Evolutionary conservation across 1,140 invertebrate species (phyloP).

Genomic region (Drosophila azteca): DNA sequence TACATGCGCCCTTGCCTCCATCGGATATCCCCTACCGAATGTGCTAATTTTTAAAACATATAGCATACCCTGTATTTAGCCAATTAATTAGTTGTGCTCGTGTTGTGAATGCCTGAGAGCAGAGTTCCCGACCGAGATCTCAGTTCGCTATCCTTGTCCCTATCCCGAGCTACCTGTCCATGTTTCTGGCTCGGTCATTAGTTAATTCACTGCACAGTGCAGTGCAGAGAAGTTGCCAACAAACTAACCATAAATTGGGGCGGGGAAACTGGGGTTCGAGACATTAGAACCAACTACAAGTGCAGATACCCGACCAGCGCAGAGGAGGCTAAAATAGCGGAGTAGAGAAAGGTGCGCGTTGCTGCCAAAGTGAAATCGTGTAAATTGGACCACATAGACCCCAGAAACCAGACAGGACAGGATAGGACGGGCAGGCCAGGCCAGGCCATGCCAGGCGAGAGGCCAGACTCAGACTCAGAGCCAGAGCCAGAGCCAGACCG

Average conservation of each 20-base stretch:
- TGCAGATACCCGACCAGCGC: not conserved
- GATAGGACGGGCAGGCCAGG: conserved; percentile 19
- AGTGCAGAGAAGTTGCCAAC: conserved; percentile 51
- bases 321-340: not conserved
- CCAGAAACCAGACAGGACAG: conserved; percentile 39
- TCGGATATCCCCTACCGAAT: conserved; percentile 17
- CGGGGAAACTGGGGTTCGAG: conserved; percentile 18
- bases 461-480: conserved; percentile 18
- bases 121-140: conserved; percentile 26
- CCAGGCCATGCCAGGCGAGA: conserved; percentile 24
- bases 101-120: conserved; percentile 44
- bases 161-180: not conserved
- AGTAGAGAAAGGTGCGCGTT: not conserved
- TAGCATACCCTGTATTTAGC: conserved; percentile 41
- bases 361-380: conserved; percentile 74
- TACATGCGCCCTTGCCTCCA: too few species aligned
- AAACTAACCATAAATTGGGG: conserved; percentile 69
- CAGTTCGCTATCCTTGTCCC: conserved; percentile 1
- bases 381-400: conserved; percentile 79
- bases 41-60: conserved; percentile 52
- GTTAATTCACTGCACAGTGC: conserved; percentile 69
- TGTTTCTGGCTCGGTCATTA: conserved; percentile 65
- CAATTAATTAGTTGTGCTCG: conserved; percentile 60
- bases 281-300: conserved; percentile 48
- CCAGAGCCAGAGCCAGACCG: conserved; percentile 9